phyloP scores from a whole-genome alignment of 2,888 invertebrate genomes.

The Acleris sparsana region DNA sequence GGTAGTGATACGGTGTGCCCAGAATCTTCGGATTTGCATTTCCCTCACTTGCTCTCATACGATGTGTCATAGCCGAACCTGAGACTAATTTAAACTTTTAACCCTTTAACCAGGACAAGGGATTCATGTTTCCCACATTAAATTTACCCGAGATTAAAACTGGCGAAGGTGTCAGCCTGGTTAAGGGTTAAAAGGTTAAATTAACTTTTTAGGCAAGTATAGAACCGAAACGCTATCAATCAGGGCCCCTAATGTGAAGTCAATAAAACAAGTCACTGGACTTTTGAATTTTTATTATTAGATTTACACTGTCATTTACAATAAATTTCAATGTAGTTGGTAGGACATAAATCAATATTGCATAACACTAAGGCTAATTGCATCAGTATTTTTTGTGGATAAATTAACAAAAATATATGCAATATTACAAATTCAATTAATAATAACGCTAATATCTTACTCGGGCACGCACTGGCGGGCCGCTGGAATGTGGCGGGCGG shows the following conservation, averaged over 20 bases:
- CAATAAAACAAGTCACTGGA: conserved; percentile 71
- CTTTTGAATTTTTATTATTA: conserved; percentile 84
- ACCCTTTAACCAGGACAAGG: no score
- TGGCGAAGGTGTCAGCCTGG: no score
- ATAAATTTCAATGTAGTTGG: conserved; percentile 83
- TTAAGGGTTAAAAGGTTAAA: no score
- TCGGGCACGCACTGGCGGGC: conserved; percentile 73
- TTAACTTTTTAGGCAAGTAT: no score
- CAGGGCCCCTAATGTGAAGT: neutral
- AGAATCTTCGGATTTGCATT: no score
- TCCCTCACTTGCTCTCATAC: no score
- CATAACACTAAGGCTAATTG: conserved; percentile 84
- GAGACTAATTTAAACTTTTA: no score
- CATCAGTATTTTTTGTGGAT: conserved; percentile 82
- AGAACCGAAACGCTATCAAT: no score
- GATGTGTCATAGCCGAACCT: no score
- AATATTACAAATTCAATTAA: conserved; percentile 82
- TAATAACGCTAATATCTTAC: conserved; percentile 83
- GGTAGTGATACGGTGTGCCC: no score
- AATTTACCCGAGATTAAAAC: no score
- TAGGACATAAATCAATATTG: conserved; percentile 83
- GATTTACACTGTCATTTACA: conserved; percentile 84
- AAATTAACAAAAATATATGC: conserved; percentile 82
- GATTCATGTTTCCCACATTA: no score
- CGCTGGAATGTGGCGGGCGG: conserved; percentile 66